Evolutionary conservation across 2,888 invertebrate species (phyloP), one percentile per base, ranked within the genome.

Genomic region (Atrina japonica): DNA sequence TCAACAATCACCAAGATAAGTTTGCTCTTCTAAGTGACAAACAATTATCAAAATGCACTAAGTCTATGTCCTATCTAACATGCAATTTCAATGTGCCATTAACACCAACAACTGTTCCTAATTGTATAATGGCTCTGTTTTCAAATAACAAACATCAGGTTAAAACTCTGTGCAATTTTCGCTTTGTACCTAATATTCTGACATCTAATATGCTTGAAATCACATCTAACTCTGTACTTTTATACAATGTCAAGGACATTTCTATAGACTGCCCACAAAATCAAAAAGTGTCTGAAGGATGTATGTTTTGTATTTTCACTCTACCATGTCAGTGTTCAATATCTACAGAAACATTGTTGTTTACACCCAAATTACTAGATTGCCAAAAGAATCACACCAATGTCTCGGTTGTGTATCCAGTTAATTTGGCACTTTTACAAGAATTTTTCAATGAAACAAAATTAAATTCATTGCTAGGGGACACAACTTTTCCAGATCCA

Each of bases 1-100:
- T 73, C 14, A 69, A 56, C 16, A n/a, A 25, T 30, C 59, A 73
- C 25, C 69, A 73, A 61, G 65, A 73, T 21, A 66, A 66, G 16
- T 73, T 69, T 21, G 21, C 35, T 16, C 45, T 53, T 7, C 14
- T 70, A 40, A 41, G 61, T 3, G 11, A 69, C 21, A 49, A 6
- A 1, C 43, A 73, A 14, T 16, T 73, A 9, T 35, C 55, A 5
- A 35, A 18, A 30, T 63, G 63, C n/a, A n/a, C n/a, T 23, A 23
- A 30, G 21, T 23, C 49, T 6, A 30, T 50, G 30, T 6, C 14
- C 6, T 30, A 21, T 27, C 18, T 21, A 7, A 5, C 18, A 1
- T 63, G 63, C 14, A 23, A 30, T 23, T 52, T 40, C 23, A 63
- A 50, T 25, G 23, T 21, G 16, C 30, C 50, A 30, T 21, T 63